Conservation (phyloP, 2,113 vertebrate species). For the Sterrhoptilus dennistouni region DNA sequence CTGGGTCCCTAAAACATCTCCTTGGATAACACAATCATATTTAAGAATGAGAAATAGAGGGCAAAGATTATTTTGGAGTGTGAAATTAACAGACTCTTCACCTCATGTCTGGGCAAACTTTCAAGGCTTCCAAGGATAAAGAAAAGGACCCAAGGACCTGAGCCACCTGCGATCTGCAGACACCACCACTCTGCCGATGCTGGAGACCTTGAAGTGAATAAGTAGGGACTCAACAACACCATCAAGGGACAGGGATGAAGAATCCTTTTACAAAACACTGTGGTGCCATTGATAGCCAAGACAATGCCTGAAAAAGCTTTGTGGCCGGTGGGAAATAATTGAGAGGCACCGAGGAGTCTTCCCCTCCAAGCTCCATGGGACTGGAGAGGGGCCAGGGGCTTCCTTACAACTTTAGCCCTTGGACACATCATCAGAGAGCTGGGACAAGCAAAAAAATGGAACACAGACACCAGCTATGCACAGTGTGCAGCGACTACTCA, state of each 20-base stretch:
- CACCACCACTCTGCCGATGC: slow-evolving; percentile 36
- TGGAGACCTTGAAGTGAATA: slow-evolving; percentile 74
- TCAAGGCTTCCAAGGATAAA: slow-evolving; percentile 76
- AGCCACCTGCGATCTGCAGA: slow-evolving; percentile 70
- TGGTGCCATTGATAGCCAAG: slow-evolving; percentile 62
- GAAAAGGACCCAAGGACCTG: slow-evolving; percentile 71
- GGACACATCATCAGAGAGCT: accelerated
- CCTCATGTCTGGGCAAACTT: slow-evolving; percentile 73
- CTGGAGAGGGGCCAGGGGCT: not conserved
- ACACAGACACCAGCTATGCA: not conserved
- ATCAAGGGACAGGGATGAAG: slow-evolving; percentile 12
- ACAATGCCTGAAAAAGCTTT: slow-evolving; percentile 62
- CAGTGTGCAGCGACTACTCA: accelerated
- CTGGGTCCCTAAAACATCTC: slow-evolving; percentile 46
- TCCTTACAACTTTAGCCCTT: not conserved
- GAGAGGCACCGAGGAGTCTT: accelerated
- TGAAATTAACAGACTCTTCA: slow-evolving; percentile 78
- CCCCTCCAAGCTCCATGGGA: not conserved
- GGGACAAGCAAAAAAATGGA: not conserved
- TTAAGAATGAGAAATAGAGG: slow-evolving; percentile 67
- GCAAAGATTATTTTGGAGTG: slow-evolving; percentile 75
- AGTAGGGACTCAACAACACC: slow-evolving; percentile 44
- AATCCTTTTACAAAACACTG: slow-evolving; percentile 62
- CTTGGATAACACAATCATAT: slow-evolving; percentile 41
- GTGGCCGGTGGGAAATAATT: not conserved